Percentiles rank a stretch among this genome's conserved stretches.
Conservation (phyloP, 2,113 vertebrate genomes). For the Malurus alboscapulatus region DNA sequence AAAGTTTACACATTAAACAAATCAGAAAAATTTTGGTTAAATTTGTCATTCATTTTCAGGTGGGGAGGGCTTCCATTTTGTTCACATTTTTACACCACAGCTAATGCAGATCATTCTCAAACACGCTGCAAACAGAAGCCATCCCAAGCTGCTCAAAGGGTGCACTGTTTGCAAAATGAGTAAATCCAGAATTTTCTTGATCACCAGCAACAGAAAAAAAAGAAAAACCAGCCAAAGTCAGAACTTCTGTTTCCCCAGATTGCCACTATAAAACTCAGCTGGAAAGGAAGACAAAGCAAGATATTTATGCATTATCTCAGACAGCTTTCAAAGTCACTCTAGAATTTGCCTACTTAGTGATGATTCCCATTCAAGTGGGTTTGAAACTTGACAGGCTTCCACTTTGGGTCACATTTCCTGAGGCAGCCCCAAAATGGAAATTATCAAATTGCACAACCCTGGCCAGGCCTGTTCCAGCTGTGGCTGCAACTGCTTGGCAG, state of each 20-base stretch:
- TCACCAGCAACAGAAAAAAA: neutral
- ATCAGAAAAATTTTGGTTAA: neutral
- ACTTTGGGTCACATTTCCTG: constrained; percentile 4
- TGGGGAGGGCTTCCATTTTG: neutral
- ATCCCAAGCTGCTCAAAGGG: neutral
- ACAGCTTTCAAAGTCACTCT: neutral
- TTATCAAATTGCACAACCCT: neutral
- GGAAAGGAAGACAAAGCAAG: constrained; percentile 7
- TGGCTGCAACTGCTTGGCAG: neutral
- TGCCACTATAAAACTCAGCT: neutral
- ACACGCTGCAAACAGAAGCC: neutral
- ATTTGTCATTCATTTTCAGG: neutral
- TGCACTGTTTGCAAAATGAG: neutral
- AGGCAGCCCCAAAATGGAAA: neutral
- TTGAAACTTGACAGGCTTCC: constrained; percentile 36
- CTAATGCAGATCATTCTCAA: neutral
- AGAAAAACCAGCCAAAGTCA: neutral
- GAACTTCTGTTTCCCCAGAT: neutral
- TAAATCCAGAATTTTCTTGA: constrained; percentile 17
- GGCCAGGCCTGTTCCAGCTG: neutral
- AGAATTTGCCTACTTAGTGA: neutral
- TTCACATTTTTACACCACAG: neutral
- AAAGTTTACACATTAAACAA: neutral
- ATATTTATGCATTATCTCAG: constrained; percentile 9
- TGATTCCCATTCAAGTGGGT: constrained; percentile 12